Percentiles rank a stretch among this genome's conserved stretches.
phyloP scores from a whole-genome alignment of 2,888 invertebrate species.

The Platycheirus rosarum region DNA sequence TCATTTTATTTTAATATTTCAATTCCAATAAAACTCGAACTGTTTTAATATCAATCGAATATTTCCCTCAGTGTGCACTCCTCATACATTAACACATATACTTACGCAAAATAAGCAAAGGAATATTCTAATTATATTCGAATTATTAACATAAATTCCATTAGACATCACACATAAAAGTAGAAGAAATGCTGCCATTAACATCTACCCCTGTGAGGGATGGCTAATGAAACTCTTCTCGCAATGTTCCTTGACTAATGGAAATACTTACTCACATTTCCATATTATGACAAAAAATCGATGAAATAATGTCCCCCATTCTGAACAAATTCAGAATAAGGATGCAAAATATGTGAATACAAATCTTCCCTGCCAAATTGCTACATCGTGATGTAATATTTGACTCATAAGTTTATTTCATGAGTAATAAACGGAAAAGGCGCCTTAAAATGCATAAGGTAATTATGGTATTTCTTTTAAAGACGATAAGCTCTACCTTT shows the following conservation, averaged over 20 bases:
- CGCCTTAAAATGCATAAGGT: too few relatives aligned
- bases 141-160: slow-evolving; percentile 77
- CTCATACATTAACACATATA: slow-evolving; percentile 29
- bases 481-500: too few relatives aligned
- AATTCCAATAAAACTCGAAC: too few relatives aligned
- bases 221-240: slow-evolving; percentile 18
- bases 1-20: too few relatives aligned
- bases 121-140: slow-evolving; percentile 76
- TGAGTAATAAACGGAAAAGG: too few relatives aligned
- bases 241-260: slow-evolving; percentile 36
- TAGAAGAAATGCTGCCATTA: slow-evolving; percentile 46
- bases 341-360: neutral
- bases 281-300: slow-evolving; percentile 45
- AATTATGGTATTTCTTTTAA: too few relatives aligned
- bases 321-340: neutral
- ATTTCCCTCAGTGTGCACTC: too few relatives aligned
- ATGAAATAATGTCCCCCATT: neutral
- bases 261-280: slow-evolving; percentile 41
- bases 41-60: too few relatives aligned
- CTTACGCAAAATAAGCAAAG: slow-evolving; percentile 5
- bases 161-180: slow-evolving; percentile 52
- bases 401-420: too few relatives aligned
- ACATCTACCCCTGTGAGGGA: slow-evolving; percentile 5
- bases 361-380: too few relatives aligned
- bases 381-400: too few relatives aligned